Conservation (phyloP, 2,797 vertebrate species). For the Clamator glandarius region DNA sequence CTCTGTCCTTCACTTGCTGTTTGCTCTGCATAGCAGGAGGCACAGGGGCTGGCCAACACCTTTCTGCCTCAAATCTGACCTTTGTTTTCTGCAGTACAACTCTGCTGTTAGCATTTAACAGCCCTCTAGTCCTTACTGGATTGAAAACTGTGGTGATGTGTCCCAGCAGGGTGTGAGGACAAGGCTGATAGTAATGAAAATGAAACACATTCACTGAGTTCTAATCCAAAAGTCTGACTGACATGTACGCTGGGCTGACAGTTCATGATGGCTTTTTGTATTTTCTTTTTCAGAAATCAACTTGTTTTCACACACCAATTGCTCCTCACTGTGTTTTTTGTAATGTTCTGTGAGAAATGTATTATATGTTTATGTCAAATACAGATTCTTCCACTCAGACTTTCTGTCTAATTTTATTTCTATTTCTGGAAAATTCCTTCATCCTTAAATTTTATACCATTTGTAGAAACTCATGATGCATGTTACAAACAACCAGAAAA, state of each 20-base stretch:
- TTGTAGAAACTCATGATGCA: not conserved
- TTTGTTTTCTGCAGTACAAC: not conserved
- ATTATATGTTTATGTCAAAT: conserved; percentile 3
- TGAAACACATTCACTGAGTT: not conserved
- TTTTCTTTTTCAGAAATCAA: not conserved
- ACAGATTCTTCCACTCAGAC: not conserved
- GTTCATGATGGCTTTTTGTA: conserved; percentile 25
- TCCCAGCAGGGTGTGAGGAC: not conserved
- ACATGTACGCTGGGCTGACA: not conserved
- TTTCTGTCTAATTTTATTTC: not conserved
- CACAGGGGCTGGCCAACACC: not conserved
- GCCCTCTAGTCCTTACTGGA: not conserved
- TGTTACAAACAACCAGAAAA: not conserved
- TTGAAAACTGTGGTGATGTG: not conserved
- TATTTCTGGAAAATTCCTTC: not conserved
- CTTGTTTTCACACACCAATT: not conserved
- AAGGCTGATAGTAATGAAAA: not conserved
- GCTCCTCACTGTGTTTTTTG: not conserved
- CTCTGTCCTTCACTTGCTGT: no score
- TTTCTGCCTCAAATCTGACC: not conserved
- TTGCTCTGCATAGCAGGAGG: not conserved
- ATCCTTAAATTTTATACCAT: not conserved
- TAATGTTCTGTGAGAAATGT: not conserved
- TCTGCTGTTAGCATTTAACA: not conserved
- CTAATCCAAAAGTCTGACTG: not conserved